Evolutionary conservation across 2,113 vertebrate genomes (phyloP).

Genomic region (Dasypus novemcinctus): DNA sequence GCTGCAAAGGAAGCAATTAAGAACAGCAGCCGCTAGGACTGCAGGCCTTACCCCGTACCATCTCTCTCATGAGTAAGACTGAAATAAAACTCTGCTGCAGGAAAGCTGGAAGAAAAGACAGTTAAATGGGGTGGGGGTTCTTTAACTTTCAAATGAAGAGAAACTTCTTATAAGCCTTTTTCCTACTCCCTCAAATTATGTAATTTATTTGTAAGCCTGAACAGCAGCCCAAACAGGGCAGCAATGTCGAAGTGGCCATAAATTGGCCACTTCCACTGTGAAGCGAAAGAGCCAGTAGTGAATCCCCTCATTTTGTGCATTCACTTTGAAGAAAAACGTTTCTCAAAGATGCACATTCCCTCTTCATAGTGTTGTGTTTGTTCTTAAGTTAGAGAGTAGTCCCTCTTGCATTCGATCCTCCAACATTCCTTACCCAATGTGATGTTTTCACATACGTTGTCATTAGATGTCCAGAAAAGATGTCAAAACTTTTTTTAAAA

Average conservation of each 20-base stretch:
- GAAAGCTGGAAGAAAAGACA: slow-evolving; percentile 80
- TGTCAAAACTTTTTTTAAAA: slow-evolving; percentile 51
- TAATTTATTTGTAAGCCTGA: slow-evolving; percentile 87
- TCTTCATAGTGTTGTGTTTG: slow-evolving; percentile 77
- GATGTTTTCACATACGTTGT: slow-evolving; percentile 73
- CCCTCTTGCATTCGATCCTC: slow-evolving; percentile 76
- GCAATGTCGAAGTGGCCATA: slow-evolving; percentile 70
- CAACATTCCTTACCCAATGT: slow-evolving; percentile 76
- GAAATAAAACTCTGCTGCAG: slow-evolving; percentile 80
- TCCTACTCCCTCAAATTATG: slow-evolving; percentile 85
- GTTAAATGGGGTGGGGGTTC: slow-evolving; percentile 73
- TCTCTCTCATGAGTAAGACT: slow-evolving; percentile 81
- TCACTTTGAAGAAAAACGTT: slow-evolving; percentile 82
- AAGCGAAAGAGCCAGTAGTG: slow-evolving; percentile 82
- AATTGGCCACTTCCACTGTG: slow-evolving; percentile 78
- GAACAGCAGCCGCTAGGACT: slow-evolving; percentile 96
- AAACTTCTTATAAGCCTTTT: slow-evolving; percentile 84
- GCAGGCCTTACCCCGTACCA: slow-evolving; percentile 74
- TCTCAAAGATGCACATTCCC: slow-evolving; percentile 81
- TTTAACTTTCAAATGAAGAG: slow-evolving; percentile 80
- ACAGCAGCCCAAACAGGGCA: slow-evolving; percentile 80
- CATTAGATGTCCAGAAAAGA: slow-evolving; percentile 68
- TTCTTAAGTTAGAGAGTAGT: slow-evolving; percentile 77
- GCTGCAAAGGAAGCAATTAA: slow-evolving; percentile 99
- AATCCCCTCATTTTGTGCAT: slow-evolving; percentile 83